A percentile compares a stretch with the other conserved stretches of the same genome.
These are phyloP conservation scores for Aphaenogaster rudis DNA, from an alignment of 1,140 invertebrate species.

Conservation along the genomic window DNA sequence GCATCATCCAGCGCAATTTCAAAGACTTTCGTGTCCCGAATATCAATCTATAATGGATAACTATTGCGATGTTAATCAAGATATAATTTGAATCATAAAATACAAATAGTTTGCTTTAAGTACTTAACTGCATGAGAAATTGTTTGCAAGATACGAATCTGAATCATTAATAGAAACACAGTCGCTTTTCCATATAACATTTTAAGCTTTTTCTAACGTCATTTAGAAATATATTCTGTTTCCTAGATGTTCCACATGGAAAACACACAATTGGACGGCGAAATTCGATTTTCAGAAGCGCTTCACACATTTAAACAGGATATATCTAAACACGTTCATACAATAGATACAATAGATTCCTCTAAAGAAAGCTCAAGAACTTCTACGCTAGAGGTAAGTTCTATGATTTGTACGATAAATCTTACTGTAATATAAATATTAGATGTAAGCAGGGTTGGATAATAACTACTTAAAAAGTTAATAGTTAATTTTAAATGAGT, in stretches of 20 bases:
- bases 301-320: constrained; percentile 75
- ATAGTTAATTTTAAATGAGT: too few species aligned
- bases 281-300: constrained; percentile 81
- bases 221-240: constrained; percentile 55
- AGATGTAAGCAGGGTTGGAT: not conserved
- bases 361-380: constrained; percentile 58
- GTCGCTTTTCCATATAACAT: constrained; percentile 55
- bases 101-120: not conserved
- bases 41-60: constrained; percentile 66
- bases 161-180: constrained; percentile 41
- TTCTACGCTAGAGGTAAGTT: constrained; percentile 75
- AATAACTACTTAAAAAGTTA: too few species aligned
- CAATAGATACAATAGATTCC: constrained; percentile 48
- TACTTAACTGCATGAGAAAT: constrained; percentile 73
- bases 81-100: constrained; percentile 17
- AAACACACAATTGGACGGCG: constrained; percentile 77
- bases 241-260: constrained; percentile 80
- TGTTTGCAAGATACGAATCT: constrained; percentile 55
- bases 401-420: not conserved
- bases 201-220: not conserved
- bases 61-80: constrained; percentile 24
- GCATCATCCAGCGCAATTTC: constrained; percentile 76
- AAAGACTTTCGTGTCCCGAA: constrained; percentile 73
- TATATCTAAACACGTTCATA: constrained; percentile 68
- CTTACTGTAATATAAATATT: not conserved